phyloP scores from a whole-genome alignment of 1,140 invertebrate species.

The Drosophila sturtevanti region DNA sequence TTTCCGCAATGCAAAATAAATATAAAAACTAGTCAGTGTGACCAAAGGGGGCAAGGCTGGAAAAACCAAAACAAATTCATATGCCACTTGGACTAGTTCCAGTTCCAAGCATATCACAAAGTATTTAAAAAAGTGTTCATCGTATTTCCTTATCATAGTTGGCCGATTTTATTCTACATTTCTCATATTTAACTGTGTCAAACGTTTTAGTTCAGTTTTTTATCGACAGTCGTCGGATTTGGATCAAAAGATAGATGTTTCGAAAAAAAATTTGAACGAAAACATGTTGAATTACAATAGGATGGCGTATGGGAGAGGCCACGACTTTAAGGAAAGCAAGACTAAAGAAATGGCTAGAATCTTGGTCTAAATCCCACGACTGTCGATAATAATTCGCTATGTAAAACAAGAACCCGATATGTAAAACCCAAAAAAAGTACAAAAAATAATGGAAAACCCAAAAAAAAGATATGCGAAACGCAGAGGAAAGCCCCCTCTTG shows the following conservation, averaged over 20 bases:
- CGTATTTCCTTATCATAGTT: not conserved
- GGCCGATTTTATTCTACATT: not conserved
- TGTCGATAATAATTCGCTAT: not conserved
- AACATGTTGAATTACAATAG: not conserved
- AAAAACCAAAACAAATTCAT: not conserved
- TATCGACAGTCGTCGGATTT: constrained; percentile 17
- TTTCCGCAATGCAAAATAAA: constrained; percentile 6
- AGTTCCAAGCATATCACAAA: too few species aligned
- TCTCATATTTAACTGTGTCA: not conserved
- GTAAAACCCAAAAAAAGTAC: not conserved
- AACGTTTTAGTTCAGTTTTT: not conserved
- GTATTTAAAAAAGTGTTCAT: too few species aligned
- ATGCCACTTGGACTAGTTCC: not conserved
- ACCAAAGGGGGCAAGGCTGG: not conserved
- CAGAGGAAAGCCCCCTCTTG: not conserved
- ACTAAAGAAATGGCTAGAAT: not conserved
- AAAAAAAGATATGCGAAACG: not conserved
- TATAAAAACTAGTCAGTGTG: not conserved
- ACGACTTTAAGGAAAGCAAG: not conserved
- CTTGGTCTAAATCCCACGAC: not conserved
- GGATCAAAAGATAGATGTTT: not conserved
- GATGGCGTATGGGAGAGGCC: not conserved
- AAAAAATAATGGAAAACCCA: not conserved
- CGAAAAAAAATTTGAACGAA: not conserved
- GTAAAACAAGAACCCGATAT: not conserved